phyloP scores from a whole-genome alignment of 2,797 vertebrate genomes.

The Remorina albescens region DNA sequence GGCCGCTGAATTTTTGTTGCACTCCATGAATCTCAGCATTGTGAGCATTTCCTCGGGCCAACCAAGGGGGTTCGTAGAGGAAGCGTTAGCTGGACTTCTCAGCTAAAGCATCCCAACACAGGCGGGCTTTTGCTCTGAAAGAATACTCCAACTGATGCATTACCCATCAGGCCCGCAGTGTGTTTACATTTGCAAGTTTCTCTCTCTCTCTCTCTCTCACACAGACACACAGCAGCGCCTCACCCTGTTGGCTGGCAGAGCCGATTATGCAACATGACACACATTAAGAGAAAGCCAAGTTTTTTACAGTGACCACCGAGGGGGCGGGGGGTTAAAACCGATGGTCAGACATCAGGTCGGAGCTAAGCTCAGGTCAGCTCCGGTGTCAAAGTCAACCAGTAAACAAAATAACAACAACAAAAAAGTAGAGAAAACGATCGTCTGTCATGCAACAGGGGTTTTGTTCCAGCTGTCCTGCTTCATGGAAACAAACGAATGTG shows the following conservation, averaged over 20 bases:
- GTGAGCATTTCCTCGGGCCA: slow-evolving; percentile 20
- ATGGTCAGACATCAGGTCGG: slow-evolving; percentile 12
- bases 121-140: slow-evolving; percentile 21
- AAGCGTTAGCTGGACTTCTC: slow-evolving; percentile 2
- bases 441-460: slow-evolving; percentile 34
- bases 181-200: slow-evolving; percentile 58
- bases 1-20: slow-evolving; percentile 56
- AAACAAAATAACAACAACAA: too few relatives aligned
- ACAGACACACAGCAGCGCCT: slow-evolving; percentile 49
- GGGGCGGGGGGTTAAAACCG: slow-evolving; percentile 58
- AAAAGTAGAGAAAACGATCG: slow-evolving; percentile 17
- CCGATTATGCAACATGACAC: slow-evolving; percentile 67
- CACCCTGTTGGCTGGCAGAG: slow-evolving; percentile 49
- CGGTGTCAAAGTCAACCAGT: too few relatives aligned
- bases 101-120: slow-evolving; percentile 3
- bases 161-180: slow-evolving; percentile 47
- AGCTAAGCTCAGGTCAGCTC: slow-evolving; percentile 46
- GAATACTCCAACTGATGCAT: slow-evolving; percentile 33
- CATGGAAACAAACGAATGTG: slow-evolving; percentile 47
- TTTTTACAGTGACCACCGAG: slow-evolving; percentile 27
- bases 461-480: slow-evolving; percentile 49
- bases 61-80: slow-evolving; percentile 10
- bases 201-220: slow-evolving; percentile 50
- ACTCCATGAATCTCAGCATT: slow-evolving; percentile 43
- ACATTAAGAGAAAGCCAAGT: slow-evolving; percentile 45